Base-by-base conservation (phyloP, 1,140 invertebrate species). In the Drosophila pallidifrons region DNA sequence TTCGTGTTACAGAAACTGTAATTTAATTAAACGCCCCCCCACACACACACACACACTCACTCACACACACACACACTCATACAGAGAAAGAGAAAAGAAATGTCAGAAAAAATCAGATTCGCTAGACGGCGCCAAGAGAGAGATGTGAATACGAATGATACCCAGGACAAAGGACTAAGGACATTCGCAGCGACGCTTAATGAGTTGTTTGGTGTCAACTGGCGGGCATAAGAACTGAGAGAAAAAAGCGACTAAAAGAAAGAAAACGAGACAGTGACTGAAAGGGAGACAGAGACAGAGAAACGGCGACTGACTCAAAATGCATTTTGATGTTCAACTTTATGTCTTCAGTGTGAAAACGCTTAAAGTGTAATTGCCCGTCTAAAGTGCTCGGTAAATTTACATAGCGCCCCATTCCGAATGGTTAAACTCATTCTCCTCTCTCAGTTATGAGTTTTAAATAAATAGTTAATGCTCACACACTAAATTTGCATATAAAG, bases 21-120 rank as follows among this genome's bases (percentile, higher is more conserved):
- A 77, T 77, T 77, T 77, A 77, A 77, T 77, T 74, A 77, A 65
- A 65, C 45, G 70, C 58, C 32, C 16, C 35, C 41, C 16, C 61
- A 73, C 58, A 66, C 38, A 60, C 47, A 67, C 58, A 58, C 32
- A 32, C 59, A 47, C 64, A 43, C 45, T 58, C 47, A 65, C 49
- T 45, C 20, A 32, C 8, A 46, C 11, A 45, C 30, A 28, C 64
- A 43, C 38, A 58, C 30, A 65, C 32, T 43, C 15, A 11, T 3
- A 64, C 16, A 43, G n/a, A 38, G 10, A 45, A 38, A 13, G n/a
- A 46, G n/a, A 25, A 58, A 38, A 47, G 54, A 47, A 28, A 51
- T 32, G 13, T 20, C 5, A 11, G 28, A 45, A 16, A 71, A 63
- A 63, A 43, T 35, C 51, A 70, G 58, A 57, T 68, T 60, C 46